Evolutionary conservation across 2,797 vertebrate species (phyloP).

Genomic region (Macroramphosus scolopax): DNA sequence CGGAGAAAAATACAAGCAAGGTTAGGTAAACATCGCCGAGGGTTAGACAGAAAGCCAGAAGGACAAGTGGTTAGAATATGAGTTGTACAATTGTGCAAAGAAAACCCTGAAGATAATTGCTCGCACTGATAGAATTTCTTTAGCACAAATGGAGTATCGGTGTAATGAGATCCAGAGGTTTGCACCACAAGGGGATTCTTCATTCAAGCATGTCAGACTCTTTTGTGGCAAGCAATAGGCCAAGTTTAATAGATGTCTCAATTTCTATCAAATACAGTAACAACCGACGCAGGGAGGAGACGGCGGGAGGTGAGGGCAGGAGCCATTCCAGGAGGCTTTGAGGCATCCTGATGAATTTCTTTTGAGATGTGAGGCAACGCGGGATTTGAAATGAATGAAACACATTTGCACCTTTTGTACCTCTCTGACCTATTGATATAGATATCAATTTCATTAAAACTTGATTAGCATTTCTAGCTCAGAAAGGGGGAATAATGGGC

Average conservation of each 20-base stretch:
- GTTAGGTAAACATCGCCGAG: slow-evolving; percentile 43
- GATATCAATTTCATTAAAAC: slow-evolving; percentile 74
- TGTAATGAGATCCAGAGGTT: slow-evolving; percentile 72
- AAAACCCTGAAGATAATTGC: slow-evolving; percentile 59
- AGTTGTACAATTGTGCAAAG: slow-evolving; percentile 52
- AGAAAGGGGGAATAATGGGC: slow-evolving; percentile 45
- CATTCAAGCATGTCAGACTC: slow-evolving; percentile 69
- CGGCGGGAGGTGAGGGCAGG: slow-evolving; percentile 45
- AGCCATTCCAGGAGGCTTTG: slow-evolving; percentile 60
- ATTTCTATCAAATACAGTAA: slow-evolving; percentile 73
- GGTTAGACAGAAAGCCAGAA: slow-evolving; percentile 16
- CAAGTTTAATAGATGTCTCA: slow-evolving; percentile 72
- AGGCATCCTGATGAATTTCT: slow-evolving; percentile 69
- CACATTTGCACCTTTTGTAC: slow-evolving; percentile 71
- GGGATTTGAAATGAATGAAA: slow-evolving; percentile 63
- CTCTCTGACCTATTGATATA: slow-evolving; percentile 67
- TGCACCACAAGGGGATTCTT: slow-evolving; percentile 64
- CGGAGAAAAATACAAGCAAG: slow-evolving; percentile 28
- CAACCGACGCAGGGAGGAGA: slow-evolving; percentile 45
- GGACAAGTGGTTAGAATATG: slow-evolving; percentile 40
- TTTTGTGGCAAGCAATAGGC: slow-evolving; percentile 71
- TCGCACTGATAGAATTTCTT: slow-evolving; percentile 63
- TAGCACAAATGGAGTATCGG: slow-evolving; percentile 54
- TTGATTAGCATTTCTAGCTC: slow-evolving; percentile 70
- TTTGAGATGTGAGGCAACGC: slow-evolving; percentile 63